Base-by-base conservation (phyloP, 2,797 vertebrate genomes). In the Anguilla anguilla region DNA sequence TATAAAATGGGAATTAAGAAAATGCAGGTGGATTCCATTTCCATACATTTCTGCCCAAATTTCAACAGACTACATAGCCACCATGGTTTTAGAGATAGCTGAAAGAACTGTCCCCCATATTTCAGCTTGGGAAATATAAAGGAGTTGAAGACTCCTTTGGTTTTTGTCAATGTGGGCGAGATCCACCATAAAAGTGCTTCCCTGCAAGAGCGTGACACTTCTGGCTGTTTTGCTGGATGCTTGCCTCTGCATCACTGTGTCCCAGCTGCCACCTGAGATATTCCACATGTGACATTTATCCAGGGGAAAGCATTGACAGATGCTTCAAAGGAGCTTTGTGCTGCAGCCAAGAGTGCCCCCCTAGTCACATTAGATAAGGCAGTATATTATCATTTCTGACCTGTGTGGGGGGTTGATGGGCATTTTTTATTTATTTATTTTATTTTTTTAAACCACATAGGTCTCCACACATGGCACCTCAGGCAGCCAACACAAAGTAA, bases 211-310 rank as follows among this genome's bases (percentile, higher is more conserved):
- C 87, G 89, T 86, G 88, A 92, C 86, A 92, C 94, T 95, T 90
- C 92, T 89, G 94, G 93, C 93, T 94, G 93, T 94, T 95, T 69
- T 94, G 93, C 92, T 94, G 91, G 92, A 92, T 92, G 92, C 90
- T 90, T 93, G 92, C 91, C 89, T 86, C 91, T 86, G 88, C 92
- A 91, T 91, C 92, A 92, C 93, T 92, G 89, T 90, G 90, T 91
- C 88, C 88, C 94, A 94, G 94, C 95, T 96, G 95, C 95, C 95
- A 94, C 95, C 94, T 94, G 95, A 94, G 95, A 96, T 96, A 96
- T 95, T 95, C 95, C 93, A 94, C 93, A 94, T 91, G 92, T 95
- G 94, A 96, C 96, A 96, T 96, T 96, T 96, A 96, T 96, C 94
- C 93, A 93, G 92, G 92, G 93, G 94, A 95, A 94, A 93, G 92